These are phyloP conservation scores for Hippopotamus amphibius DNA, from an alignment of 2,113 vertebrate genomes.

Conservation along the genomic window DNA sequence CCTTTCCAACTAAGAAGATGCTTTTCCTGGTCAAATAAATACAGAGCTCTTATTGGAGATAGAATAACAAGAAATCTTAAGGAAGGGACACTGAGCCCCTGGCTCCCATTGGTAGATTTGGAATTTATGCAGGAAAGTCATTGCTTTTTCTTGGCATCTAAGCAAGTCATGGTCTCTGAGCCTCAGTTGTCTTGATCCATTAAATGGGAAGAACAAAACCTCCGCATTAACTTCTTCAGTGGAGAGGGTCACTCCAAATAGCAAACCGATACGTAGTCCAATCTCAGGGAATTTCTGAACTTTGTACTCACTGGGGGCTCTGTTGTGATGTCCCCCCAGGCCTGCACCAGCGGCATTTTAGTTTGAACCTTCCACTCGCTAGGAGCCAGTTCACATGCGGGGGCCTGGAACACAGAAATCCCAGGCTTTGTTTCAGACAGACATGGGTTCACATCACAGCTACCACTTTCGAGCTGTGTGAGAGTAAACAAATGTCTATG, in stretches of 20 bases:
- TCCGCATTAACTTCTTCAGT: background rate
- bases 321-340: accelerated
- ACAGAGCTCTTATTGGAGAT: background rate
- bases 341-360: background rate
- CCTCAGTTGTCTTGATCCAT: background rate
- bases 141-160: background rate
- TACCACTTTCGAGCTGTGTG: background rate
- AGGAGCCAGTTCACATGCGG: background rate
- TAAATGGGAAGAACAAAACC: background rate
- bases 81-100: background rate
- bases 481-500: background rate
- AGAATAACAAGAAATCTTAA: background rate
- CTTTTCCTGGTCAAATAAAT: background rate
- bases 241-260: background rate
- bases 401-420: background rate
- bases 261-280: background rate
- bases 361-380: background rate
- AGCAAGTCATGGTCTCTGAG: background rate
- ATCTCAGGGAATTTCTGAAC: background rate
- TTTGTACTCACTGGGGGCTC: background rate
- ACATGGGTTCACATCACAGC: background rate
- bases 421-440: background rate
- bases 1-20: background rate
- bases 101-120: background rate
- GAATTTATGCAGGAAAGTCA: no score